Evolutionary conservation across 2,113 vertebrate genomes (phyloP).

Genomic region (Nymphicus hollandicus): DNA sequence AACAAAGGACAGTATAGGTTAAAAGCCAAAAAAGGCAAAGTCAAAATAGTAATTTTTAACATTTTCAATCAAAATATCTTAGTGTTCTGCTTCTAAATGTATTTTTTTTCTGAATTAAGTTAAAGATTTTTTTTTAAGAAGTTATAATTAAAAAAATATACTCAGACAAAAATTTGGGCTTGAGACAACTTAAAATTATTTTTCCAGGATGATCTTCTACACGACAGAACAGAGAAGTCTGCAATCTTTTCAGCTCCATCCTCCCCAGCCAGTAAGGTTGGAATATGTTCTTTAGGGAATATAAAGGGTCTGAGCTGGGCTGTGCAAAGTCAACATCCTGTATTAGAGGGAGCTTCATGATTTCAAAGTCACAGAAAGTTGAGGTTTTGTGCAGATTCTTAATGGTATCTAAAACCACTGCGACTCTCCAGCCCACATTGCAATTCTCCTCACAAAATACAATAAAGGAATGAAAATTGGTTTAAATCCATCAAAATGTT

Average conservation of each 20-base stretch:
- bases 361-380: neutral
- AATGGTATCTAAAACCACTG: neutral
- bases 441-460: neutral
- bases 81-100: neutral
- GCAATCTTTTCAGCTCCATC: neutral
- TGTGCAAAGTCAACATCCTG: neutral
- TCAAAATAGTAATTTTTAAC: neutral
- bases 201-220: neutral
- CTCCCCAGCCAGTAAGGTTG: neutral
- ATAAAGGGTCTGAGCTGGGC: neutral
- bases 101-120: neutral
- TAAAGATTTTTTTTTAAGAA: neutral
- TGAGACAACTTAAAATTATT: neutral
- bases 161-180: neutral
- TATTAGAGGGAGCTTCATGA: neutral
- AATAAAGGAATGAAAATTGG: conserved; percentile 34
- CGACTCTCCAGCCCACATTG: neutral
- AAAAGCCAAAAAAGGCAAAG: neutral
- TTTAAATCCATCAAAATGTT: conserved; percentile 41
- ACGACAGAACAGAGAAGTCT: neutral
- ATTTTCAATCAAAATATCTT: neutral
- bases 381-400: neutral
- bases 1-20: neutral
- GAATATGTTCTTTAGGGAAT: neutral
- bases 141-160: neutral